A percentile compares a stretch with the other conserved stretches of the same genome.
These are phyloP conservation scores for Mionectes macconnelli DNA, from an alignment of 2,113 vertebrate genomes.

Conservation along the genomic window DNA sequence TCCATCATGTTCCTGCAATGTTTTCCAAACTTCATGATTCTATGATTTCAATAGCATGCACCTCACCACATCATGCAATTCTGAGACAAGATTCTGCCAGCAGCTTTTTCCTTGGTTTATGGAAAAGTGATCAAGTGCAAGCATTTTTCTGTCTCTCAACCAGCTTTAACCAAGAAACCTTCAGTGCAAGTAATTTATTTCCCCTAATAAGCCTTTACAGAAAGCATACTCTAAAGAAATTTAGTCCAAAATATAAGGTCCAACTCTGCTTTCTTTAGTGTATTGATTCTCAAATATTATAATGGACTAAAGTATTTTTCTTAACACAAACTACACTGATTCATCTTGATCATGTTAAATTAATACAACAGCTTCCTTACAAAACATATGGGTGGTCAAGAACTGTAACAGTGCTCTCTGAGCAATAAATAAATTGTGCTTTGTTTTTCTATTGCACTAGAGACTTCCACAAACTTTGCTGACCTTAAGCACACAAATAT, in stretches of 20 bases:
- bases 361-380: not conserved
- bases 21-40: not conserved
- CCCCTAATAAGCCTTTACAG: not conserved
- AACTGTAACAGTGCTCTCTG: not conserved
- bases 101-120: not conserved
- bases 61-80: not conserved
- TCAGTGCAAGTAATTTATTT: not conserved
- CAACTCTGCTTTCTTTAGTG: not conserved
- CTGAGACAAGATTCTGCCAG: not conserved
- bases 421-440: not conserved
- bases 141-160: not conserved
- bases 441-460: not conserved
- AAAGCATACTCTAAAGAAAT: not conserved
- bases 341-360: not conserved
- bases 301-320: not conserved
- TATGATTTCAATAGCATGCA: not conserved
- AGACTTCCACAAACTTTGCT: not conserved
- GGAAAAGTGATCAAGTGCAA: not conserved
- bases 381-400: not conserved
- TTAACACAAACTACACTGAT: not conserved
- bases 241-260: not conserved
- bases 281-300: not conserved
- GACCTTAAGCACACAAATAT: not conserved
- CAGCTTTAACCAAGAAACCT: not conserved
- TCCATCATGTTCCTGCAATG: too few relatives aligned